These are phyloP conservation scores for Arge pagana DNA, from an alignment of 2,888 invertebrate genomes.

Conservation along the genomic window DNA sequence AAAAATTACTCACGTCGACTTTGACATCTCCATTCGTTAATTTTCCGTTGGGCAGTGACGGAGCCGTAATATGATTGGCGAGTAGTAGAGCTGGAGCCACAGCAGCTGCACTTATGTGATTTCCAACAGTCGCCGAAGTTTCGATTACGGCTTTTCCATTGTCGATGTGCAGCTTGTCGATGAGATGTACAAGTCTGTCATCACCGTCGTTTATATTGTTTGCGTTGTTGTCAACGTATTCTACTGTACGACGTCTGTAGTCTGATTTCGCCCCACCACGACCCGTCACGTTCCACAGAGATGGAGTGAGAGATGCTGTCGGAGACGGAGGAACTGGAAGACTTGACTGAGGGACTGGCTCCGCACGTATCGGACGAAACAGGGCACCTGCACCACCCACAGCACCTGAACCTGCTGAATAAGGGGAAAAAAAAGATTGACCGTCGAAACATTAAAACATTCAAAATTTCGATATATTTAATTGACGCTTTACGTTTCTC, in stretches of 20 bases:
- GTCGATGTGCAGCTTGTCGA: slow-evolving; percentile 51
- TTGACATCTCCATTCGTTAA: slow-evolving; percentile 45
- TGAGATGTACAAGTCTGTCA: slow-evolving; percentile 45
- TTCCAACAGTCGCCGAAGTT: slow-evolving; percentile 35
- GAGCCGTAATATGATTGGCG: slow-evolving; percentile 47
- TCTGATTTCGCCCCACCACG: slow-evolving; percentile 53
- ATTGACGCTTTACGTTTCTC: neutral
- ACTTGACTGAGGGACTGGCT: slow-evolving; percentile 40
- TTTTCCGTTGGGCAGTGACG: slow-evolving; percentile 40
- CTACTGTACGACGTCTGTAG: slow-evolving; percentile 53
- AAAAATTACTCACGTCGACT: slow-evolving; percentile 39
- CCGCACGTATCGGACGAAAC: slow-evolving; percentile 55
- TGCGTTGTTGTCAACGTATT: slow-evolving; percentile 60
- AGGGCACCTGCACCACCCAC: slow-evolving; percentile 40
- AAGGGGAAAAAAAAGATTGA: slow-evolving; percentile 8
- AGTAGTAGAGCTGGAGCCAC: slow-evolving; percentile 47
- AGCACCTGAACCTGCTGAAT: slow-evolving; percentile 31
- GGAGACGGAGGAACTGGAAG: slow-evolving; percentile 46
- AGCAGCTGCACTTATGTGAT: slow-evolving; percentile 45
- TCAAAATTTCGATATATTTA: neutral
- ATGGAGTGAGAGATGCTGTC: slow-evolving; percentile 43
- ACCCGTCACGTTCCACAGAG: slow-evolving; percentile 52
- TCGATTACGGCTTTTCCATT: slow-evolving; percentile 41
- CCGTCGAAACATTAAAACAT: neutral
- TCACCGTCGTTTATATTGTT: slow-evolving; percentile 50